phyloP scores from a whole-genome alignment of 2,113 vertebrate species.

The Toxotes chatareus region DNA sequence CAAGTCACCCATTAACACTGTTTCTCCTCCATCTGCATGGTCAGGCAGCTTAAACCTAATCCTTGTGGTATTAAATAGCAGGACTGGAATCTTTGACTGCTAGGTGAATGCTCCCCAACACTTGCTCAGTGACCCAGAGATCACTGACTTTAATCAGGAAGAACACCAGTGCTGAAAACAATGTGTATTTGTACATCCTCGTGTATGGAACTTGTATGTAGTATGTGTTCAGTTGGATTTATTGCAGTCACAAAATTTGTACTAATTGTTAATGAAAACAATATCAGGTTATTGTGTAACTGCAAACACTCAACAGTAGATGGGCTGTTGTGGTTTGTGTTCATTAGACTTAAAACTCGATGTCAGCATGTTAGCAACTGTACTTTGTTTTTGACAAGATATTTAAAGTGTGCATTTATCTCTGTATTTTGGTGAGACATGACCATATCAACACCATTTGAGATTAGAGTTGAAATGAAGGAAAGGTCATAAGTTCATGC shows the following conservation, averaged over 20 bases:
- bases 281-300: neutral
- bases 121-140: slow-evolving; percentile 1
- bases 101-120: neutral
- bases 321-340: neutral
- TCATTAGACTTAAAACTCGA: neutral
- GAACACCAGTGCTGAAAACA: neutral
- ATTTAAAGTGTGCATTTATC: neutral
- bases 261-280: neutral
- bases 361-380: neutral
- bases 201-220: slow-evolving; percentile 18
- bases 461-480: slow-evolving; percentile 61
- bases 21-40: slow-evolving; percentile 44
- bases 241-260: neutral
- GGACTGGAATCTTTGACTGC: slow-evolving; percentile 28
- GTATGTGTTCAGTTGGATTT: neutral
- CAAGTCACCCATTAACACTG: slow-evolving; percentile 32
- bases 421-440: neutral
- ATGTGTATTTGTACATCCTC: neutral
- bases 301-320: neutral
- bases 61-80: slow-evolving; percentile 42
- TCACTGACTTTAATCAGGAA: slow-evolving; percentile 24
- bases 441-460: neutral
- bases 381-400: neutral
- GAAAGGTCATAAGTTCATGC: slow-evolving; percentile 54
- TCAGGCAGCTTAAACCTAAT: slow-evolving; percentile 53